Evolutionary conservation across 2,113 vertebrate species (phyloP).

Genomic region (Pitta sordida): DNA sequence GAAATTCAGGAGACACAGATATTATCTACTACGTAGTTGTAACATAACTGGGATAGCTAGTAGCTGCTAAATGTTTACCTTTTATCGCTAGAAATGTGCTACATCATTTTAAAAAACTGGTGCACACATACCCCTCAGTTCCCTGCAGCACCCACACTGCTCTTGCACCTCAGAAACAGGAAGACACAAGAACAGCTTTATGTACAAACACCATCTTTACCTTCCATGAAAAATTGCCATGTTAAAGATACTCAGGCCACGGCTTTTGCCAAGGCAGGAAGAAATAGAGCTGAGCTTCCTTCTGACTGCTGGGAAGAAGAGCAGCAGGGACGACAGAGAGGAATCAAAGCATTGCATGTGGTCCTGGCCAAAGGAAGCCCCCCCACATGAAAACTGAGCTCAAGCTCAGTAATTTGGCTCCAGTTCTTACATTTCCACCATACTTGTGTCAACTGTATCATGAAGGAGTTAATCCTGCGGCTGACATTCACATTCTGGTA

Average conservation of each 20-base stretch:
- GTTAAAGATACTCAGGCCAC: background rate
- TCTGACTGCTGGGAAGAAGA: background rate
- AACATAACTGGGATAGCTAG: constrained; percentile 41
- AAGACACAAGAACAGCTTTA: background rate
- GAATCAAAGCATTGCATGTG: background rate
- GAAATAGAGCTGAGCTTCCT: rapidly evolving
- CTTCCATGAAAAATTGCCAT: background rate
- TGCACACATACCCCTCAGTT: rapidly evolving
- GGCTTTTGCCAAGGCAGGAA: background rate
- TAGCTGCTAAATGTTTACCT: constrained; percentile 26
- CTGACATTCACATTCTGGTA: background rate
- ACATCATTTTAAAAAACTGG: background rate
- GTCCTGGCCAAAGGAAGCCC: background rate
- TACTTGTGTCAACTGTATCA: background rate
- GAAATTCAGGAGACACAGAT: constrained; percentile 61
- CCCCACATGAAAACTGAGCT: background rate
- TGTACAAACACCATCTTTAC: background rate
- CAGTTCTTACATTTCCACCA: background rate
- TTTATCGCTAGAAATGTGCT: constrained; percentile 35
- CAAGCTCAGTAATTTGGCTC: background rate
- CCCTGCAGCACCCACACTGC: background rate
- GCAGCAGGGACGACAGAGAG: background rate
- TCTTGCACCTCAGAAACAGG: background rate
- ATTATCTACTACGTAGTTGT: constrained; percentile 64
- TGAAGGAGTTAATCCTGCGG: background rate